phyloP scores from a whole-genome alignment of 1,140 invertebrate species.

The Harlomillsia oculata region DNA sequence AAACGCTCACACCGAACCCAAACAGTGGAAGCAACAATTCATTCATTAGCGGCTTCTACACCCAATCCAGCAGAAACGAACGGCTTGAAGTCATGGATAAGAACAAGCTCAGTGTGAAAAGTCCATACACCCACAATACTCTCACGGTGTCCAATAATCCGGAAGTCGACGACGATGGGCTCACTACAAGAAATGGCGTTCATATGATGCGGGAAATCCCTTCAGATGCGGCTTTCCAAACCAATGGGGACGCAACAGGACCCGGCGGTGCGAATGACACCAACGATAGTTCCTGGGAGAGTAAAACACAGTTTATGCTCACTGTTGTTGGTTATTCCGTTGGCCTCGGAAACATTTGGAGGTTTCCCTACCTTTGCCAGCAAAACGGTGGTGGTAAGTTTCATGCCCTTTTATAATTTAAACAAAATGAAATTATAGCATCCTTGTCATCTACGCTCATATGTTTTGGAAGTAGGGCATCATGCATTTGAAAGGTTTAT shows the following conservation, averaged over 20 bases:
- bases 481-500: no score
- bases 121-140: slow-evolving; percentile 12
- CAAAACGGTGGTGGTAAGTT: slow-evolving; percentile 85
- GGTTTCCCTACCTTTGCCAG: slow-evolving; percentile 89
- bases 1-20: no score
- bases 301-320: slow-evolving; percentile 79
- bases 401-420: slow-evolving; percentile 7
- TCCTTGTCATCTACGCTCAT: no score
- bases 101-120: slow-evolving; percentile 23
- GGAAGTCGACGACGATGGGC: slow-evolving; percentile 29
- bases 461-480: no score
- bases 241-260: slow-evolving; percentile 56
- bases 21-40: no score
- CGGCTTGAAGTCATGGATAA: no score
- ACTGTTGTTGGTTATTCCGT: slow-evolving; percentile 84
- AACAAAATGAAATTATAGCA: no score
- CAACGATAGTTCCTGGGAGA: slow-evolving; percentile 28
- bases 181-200: slow-evolving; percentile 32
- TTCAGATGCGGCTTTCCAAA: slow-evolving; percentile 31
- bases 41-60: no score
- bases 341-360: slow-evolving; percentile 82
- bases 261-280: slow-evolving; percentile 24
- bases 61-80: no score
- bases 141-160: slow-evolving; percentile 11
- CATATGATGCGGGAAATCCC: slow-evolving; percentile 36